Conservation (phyloP, 2,113 vertebrate species). For the Elaphurus davidianus region DNA sequence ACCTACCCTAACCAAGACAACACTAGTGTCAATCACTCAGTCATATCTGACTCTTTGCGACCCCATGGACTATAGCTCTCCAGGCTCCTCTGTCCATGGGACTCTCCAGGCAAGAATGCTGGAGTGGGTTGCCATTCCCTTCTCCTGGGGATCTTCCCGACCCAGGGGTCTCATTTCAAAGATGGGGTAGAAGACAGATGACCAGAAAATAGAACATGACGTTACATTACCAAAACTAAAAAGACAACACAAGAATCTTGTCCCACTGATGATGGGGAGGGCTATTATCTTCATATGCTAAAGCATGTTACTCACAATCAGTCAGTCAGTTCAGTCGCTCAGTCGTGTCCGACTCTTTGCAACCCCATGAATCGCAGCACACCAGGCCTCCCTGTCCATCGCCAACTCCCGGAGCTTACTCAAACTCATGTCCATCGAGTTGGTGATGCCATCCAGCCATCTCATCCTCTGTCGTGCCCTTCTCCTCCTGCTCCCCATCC, state of each 20-base stretch:
- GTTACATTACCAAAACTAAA: background rate
- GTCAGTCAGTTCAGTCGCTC: too few relatives aligned
- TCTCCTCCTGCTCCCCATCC: too few relatives aligned
- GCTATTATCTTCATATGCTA: background rate
- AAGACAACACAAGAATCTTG: background rate
- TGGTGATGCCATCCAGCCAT: too few relatives aligned
- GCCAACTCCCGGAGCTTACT: too few relatives aligned
- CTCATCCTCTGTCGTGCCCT: too few relatives aligned
- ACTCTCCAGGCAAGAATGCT: background rate
- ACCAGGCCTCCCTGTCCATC: too few relatives aligned
- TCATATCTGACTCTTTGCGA: background rate
- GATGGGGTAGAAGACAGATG: background rate
- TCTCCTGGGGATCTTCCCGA: background rate
- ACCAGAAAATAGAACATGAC: background rate
- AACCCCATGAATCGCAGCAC: too few relatives aligned
- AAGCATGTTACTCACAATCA: background rate
- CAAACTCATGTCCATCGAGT: too few relatives aligned
- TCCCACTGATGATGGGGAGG: background rate
- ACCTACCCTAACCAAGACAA: background rate
- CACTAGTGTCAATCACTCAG: background rate
- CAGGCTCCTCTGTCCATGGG: background rate
- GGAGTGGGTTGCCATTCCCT: background rate
- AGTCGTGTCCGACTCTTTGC: too few relatives aligned
- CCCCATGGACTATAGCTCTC: background rate
- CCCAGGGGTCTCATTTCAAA: background rate